Conservation (phyloP, 2,113 vertebrate genomes). For the Neodontobutis hainanensis region DNA sequence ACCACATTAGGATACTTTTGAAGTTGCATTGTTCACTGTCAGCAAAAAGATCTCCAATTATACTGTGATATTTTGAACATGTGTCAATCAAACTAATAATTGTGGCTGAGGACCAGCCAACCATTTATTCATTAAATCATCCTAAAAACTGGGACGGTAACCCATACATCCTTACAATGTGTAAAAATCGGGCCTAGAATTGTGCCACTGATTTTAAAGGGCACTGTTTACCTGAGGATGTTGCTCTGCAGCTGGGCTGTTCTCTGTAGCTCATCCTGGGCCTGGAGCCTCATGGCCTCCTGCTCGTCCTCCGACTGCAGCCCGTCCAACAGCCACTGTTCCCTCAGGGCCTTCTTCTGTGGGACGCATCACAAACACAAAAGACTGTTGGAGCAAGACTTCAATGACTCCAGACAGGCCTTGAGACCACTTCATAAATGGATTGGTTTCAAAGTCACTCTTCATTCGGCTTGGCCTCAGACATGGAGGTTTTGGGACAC, state of each 20-base stretch:
- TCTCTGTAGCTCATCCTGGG: slow-evolving; percentile 83
- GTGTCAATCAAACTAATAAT: not conserved
- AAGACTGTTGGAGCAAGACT: not conserved
- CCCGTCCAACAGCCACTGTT: slow-evolving; percentile 97
- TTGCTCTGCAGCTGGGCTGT: slow-evolving; percentile 66
- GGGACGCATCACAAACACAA: slow-evolving; percentile 29
- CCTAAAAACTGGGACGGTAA: not conserved
- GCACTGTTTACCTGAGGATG: slow-evolving; percentile 84
- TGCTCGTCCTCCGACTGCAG: slow-evolving; percentile 87
- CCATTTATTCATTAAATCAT: not conserved
- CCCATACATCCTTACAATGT: no score
- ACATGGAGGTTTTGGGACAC: no score
- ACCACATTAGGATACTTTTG: not conserved
- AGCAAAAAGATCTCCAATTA: not conserved
- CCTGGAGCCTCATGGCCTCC: slow-evolving; percentile 88
- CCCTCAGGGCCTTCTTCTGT: slow-evolving; percentile 92
- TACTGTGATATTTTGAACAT: not conserved
- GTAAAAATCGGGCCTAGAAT: no score
- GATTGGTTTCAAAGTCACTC: no score
- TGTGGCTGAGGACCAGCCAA: not conserved
- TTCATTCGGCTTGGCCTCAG: no score
- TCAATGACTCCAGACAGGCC: no score
- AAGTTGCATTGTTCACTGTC: not conserved
- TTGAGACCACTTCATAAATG: no score
- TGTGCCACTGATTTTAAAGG: no score